Evolutionary conservation across 2,113 vertebrate species (phyloP), one percentile per base, ranked within the genome.

Genomic region (Noctilio leporinus): DNA sequence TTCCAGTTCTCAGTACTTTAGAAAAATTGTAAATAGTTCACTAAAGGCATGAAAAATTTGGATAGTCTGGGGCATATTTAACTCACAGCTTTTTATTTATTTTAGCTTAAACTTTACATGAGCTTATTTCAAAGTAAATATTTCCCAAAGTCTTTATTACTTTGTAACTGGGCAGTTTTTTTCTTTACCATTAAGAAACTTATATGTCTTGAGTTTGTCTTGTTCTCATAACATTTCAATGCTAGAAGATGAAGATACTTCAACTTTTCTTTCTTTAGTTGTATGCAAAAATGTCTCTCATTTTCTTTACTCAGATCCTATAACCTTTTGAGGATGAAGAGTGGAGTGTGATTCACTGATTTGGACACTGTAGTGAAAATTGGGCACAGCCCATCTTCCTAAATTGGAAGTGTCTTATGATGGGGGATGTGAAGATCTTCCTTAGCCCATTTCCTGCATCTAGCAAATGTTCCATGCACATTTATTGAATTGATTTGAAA

Each of bases 71-170:
- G 15, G 80, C 26, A 47, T 75, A 59, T 20, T 89, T 69, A 81
- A 81, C 43, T 70, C 33, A 64, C 45, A 12, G n/a, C 26, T 65
- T 83, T 26, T 90, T 81, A 57, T 82, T 91, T 70, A 89, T 94
- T 85, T 92, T 70, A 83, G 33, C n/a, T 83, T 88, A 76, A 92
- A 53, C 20, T 38, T 93, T 47, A 81, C 19, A 85, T 73, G 17
- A 45, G 28, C n/a, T 92, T 88, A 33, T 72, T 88, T 88, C 30
- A 90, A 64, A 83, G 81, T 75, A 59, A 43, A 43, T 73, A 22
- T 93, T 87, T 94, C 40, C 20, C 40, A 51, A 95, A 83, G 40
- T 90, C 67, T 94, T 95, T n/a, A 55, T 92, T 83, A 78, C 94
- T 95, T 95, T 90, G 53, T 65, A 96, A 26, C 5, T 62, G 33